Evolutionary conservation across 2,797 vertebrate genomes (phyloP), one percentile per base, ranked within the genome.

Genomic region (Sebastes variabilis): DNA sequence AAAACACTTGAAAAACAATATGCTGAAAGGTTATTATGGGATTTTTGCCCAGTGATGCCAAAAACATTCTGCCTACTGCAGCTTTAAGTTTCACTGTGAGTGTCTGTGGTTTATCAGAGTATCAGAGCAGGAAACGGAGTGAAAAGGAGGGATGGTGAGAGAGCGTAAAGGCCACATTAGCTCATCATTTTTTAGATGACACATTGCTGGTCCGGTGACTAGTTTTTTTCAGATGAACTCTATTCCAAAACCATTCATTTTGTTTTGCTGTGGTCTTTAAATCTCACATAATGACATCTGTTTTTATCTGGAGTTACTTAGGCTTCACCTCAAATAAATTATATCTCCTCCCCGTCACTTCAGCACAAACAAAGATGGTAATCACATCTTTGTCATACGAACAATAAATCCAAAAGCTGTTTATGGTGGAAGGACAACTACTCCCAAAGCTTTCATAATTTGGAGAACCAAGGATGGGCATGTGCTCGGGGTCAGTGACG

Each of bases 51-150:
- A 46, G 16, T 49, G 46, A 8, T 49, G 46, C 18, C 46, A 20
- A 49, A 46, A 4, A 49, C 8, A 49, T 49, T 9, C 46, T 20
- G 46, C 46, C 46, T 49, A 49, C 18, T 20, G 46, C 46, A 49
- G 42, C 42, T 18, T 46, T 46, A 46, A 2, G 58, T 88, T 87
- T 83, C 59, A 69, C 74, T 81, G 64, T 16, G 38, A 4, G 13
- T 12, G 76, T 86, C 75, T 84, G 77, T 60, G 46, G 18, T 59
- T 5, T 54, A 8, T 77, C 70, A 71, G 38, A 62, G 34, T 68
- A 66, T 75, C 20, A 25, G 42, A 49, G 58, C 36, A 77, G 59
- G 67, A 80, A 80, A 79, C 2, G 1, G 14, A 62, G 55, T 38
- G 27, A 79, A 22, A 66, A 30, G 32, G 62, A 79, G 16, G 6